Conservation (phyloP, 2,888 invertebrate genomes). For the Cylloceria caligata region DNA sequence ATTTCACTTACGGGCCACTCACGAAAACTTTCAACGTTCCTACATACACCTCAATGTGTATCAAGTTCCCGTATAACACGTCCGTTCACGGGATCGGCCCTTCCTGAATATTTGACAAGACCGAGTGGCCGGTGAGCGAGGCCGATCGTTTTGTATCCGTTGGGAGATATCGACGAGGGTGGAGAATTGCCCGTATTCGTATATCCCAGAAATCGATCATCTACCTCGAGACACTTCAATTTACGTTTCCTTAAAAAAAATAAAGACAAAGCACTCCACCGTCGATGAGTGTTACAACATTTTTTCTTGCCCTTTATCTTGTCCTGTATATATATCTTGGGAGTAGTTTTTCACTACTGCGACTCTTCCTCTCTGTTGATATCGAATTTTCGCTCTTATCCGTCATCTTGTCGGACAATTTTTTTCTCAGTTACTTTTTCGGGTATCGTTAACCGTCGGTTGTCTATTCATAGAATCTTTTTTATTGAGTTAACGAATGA, state of each 20-base stretch:
- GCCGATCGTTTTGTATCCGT: constrained; percentile 55
- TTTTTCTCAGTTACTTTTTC: constrained; percentile 14
- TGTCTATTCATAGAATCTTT: neutral
- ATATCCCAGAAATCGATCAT: constrained; percentile 64
- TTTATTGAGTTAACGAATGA: neutral
- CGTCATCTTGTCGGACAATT: constrained; percentile 22
- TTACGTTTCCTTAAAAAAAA: constrained; percentile 49
- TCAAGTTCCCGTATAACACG: neutral
- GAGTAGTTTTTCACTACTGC: constrained; percentile 55
- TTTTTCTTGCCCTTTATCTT: constrained; percentile 50
- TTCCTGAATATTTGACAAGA: constrained; percentile 64
- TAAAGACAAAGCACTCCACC: constrained; percentile 52
- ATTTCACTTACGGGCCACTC: constrained; percentile 50
- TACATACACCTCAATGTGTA: constrained; percentile 25
- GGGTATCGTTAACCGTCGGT: neutral
- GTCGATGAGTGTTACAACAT: constrained; percentile 40
- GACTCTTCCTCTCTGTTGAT: constrained; percentile 29
- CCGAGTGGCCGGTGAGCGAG: constrained; percentile 39
- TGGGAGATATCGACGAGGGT: constrained; percentile 63
- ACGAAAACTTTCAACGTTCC: neutral
- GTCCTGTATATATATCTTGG: constrained; percentile 32
- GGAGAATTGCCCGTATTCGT: constrained; percentile 31
- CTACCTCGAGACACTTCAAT: constrained; percentile 55
- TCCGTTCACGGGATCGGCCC: constrained; percentile 43
- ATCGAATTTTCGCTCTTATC: constrained; percentile 50